Evolutionary conservation across 2,888 invertebrate genomes (phyloP).

Genomic region (Alentia gelatinosa): DNA sequence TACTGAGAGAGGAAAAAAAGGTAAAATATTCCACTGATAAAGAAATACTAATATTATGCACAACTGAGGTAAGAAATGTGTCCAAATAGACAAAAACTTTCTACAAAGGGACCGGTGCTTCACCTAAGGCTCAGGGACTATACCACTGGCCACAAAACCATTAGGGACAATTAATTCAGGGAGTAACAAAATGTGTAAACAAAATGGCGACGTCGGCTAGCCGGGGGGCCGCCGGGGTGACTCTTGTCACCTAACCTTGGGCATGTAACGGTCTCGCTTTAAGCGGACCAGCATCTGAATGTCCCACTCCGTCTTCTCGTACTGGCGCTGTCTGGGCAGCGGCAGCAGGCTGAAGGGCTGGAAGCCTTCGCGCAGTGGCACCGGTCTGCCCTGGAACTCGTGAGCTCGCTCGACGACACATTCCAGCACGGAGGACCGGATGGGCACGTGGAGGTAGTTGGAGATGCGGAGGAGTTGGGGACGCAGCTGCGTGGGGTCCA

Average conservation of each 20-base stretch:
- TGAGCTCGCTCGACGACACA: neutral
- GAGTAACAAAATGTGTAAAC: no score
- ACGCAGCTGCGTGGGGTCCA: neutral
- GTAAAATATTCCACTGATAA: no score
- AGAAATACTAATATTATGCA: no score
- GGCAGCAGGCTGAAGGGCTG: conserved; percentile 54
- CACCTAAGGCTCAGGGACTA: no score
- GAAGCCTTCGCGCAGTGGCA: conserved; percentile 40
- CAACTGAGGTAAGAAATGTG: no score
- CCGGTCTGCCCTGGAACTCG: conserved; percentile 36
- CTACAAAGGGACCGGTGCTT: no score
- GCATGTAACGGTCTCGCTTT: conserved; percentile 29
- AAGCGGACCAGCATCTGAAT: conserved; percentile 25
- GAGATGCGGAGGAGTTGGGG: conserved; percentile 45
- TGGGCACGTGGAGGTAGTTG: conserved; percentile 54
- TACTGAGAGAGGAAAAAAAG: no score
- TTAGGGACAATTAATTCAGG: no score
- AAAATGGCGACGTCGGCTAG: no score
- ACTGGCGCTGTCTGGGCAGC: neutral
- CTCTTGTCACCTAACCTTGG: conserved; percentile 51
- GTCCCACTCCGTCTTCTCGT: neutral
- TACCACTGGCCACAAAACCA: no score
- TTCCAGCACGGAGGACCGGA: conserved; percentile 16
- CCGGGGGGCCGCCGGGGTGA: neutral
- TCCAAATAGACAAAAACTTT: no score